Evolutionary conservation across 2,888 invertebrate genomes (phyloP).

Genomic region (Anodontia alba): DNA sequence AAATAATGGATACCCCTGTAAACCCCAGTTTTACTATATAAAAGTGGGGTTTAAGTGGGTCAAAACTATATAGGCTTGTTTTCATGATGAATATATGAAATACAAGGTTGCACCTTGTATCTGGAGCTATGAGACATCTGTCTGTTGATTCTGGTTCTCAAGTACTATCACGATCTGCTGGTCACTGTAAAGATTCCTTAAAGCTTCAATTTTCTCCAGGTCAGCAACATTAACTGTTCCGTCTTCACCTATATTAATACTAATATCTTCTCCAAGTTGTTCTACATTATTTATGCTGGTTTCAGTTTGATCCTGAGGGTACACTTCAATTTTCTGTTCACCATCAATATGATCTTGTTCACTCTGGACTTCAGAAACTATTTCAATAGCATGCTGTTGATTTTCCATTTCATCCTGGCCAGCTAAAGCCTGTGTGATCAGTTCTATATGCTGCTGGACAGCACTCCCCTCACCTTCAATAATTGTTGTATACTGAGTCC

Average conservation of each 20-base stretch:
- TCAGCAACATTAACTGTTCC: conserved; percentile 55
- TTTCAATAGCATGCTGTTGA: background rate
- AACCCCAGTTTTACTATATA: no score
- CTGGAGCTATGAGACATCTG: background rate
- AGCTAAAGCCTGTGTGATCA: conserved; percentile 45
- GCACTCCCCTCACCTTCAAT: background rate
- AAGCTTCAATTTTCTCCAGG: conserved; percentile 58
- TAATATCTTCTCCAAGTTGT: conserved; percentile 46
- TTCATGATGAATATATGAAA: no score
- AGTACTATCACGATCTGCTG: conserved; percentile 60
- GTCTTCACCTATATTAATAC: conserved; percentile 62
- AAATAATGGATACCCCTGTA: no score
- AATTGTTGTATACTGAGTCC: background rate
- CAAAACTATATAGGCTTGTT: no score
- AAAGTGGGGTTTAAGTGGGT: no score
- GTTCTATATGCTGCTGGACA: conserved; percentile 40
- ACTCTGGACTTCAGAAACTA: background rate
- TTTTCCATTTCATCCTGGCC: conserved; percentile 1
- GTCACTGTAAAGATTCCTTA: conserved; percentile 56
- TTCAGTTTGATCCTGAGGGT: background rate
- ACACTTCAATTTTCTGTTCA: background rate
- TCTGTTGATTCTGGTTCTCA: conserved; percentile 46
- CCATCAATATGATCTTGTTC: background rate
- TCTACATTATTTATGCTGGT: background rate
- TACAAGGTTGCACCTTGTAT: no score